Percentiles rank a stretch among this genome's conserved stretches.
These are phyloP conservation scores for Pseudorasbora parva DNA, from an alignment of 2,113 vertebrate species.

Conservation along the genomic window DNA sequence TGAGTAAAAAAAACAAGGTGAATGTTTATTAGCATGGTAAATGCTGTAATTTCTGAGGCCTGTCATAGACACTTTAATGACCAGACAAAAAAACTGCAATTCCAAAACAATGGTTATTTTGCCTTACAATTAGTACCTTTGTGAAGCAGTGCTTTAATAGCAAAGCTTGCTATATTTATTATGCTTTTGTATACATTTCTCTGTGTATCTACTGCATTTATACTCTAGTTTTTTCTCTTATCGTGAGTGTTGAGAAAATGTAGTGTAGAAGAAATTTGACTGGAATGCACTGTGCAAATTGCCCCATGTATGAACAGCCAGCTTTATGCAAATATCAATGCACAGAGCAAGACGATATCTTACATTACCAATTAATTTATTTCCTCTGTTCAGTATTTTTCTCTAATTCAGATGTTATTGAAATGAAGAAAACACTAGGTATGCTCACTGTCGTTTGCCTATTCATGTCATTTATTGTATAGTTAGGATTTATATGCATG, in stretches of 20 bases:
- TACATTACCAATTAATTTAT: constrained; percentile 2
- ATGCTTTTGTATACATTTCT: constrained; percentile 37
- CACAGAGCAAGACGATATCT: constrained; percentile 20
- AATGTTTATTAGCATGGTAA: constrained; percentile 41
- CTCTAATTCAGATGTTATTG: constrained; percentile 10
- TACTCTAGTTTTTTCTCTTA: constrained; percentile 48
- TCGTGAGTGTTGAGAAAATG: constrained; percentile 39
- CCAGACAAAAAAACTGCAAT: constrained; percentile 8
- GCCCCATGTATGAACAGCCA: constrained; percentile 27
- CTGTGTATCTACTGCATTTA: constrained; percentile 58
- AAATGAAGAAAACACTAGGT: constrained; percentile 3
- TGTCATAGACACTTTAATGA: constrained; percentile 1
- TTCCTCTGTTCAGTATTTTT: background rate
- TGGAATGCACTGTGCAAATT: constrained; percentile 58
- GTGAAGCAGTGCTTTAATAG: constrained; percentile 54
- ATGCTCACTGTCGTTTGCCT: constrained; percentile 2
- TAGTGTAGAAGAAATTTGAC: constrained; percentile 38
- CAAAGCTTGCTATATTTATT: constrained; percentile 55
- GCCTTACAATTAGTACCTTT: constrained; percentile 52
- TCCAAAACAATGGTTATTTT: constrained; percentile 46
- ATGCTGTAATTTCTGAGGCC: constrained; percentile 2
- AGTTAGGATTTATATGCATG: constrained; percentile 50
- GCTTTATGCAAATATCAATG: constrained; percentile 40
- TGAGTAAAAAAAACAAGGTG: constrained; percentile 8
- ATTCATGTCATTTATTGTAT: constrained; percentile 31